Evolutionary conservation across 2,888 invertebrate genomes (phyloP).

Genomic region (Metallyticus violacea): DNA sequence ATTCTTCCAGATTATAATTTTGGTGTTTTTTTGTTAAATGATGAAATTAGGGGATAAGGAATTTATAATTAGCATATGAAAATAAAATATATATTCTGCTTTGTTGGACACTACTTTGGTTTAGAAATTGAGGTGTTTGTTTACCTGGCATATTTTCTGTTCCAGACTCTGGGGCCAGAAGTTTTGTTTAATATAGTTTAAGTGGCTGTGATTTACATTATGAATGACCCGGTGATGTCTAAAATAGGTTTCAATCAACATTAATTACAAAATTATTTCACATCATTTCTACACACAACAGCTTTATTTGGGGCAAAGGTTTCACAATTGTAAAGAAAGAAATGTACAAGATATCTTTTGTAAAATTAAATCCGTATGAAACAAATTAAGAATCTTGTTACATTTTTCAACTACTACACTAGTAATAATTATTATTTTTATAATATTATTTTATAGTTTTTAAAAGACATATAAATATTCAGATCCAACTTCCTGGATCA

Average conservation of each 20-base stretch:
- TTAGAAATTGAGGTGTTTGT: constrained; percentile 22
- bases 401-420: constrained; percentile 1
- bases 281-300: constrained; percentile 22
- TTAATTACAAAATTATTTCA: constrained; percentile 25
- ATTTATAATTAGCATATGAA: constrained; percentile 32
- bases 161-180: constrained; percentile 9
- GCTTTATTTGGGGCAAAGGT: constrained; percentile 23
- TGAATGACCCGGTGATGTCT: constrained; percentile 4
- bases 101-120: constrained; percentile 13
- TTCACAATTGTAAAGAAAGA: constrained; percentile 20
- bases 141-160: constrained; percentile 27
- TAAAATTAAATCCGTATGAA: constrained; percentile 19
- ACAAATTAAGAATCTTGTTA: constrained; percentile 19
- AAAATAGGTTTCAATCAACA: constrained; percentile 13
- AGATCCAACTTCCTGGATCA: constrained; percentile 3
- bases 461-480: constrained; percentile 28
- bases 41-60: constrained; percentile 8
- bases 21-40: not conserved
- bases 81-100: constrained; percentile 1
- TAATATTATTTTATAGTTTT: constrained; percentile 23
- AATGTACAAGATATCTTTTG: constrained; percentile 11
- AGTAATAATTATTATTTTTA: constrained; percentile 19
- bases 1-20: constrained; percentile 14
- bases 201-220: constrained; percentile 24
- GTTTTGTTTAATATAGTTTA: constrained; percentile 20